Percentiles rank a stretch among this genome's conserved stretches.
These are phyloP conservation scores for Drosophila mulleri DNA, from an alignment of 2,888 invertebrate genomes.

Conservation along the genomic window DNA sequence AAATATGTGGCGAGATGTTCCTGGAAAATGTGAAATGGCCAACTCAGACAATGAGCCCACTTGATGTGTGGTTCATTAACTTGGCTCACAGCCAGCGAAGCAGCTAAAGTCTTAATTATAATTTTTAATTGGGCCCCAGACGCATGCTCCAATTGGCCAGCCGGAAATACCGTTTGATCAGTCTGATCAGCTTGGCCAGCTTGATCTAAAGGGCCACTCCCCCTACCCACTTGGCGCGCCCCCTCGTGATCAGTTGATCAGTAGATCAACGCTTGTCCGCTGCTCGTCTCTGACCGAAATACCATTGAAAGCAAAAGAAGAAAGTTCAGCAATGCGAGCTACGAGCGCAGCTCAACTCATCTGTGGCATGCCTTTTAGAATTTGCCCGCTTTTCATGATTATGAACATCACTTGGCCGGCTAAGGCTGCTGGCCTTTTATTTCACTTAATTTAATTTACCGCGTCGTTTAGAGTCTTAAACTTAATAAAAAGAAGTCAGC, in stretches of 20 bases:
- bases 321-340: slow-evolving; percentile 65
- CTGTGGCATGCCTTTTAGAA: slow-evolving; percentile 44
- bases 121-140: slow-evolving; percentile 55
- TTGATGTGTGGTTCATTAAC: slow-evolving; percentile 15
- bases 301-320: slow-evolving; percentile 76
- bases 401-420: slow-evolving; percentile 55
- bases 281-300: slow-evolving; percentile 74
- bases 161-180: slow-evolving; percentile 77
- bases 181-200: slow-evolving; percentile 22
- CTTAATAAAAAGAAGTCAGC: slow-evolving; percentile 30
- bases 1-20: slow-evolving; percentile 45
- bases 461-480: slow-evolving; percentile 59
- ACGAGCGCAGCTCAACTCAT: background rate
- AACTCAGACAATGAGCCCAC: slow-evolving; percentile 15
- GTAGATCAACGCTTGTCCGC: slow-evolving; percentile 30
- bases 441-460: slow-evolving; percentile 75
- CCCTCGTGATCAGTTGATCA: slow-evolving; percentile 13
- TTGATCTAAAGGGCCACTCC: slow-evolving; percentile 3
- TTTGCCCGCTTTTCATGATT: slow-evolving; percentile 54
- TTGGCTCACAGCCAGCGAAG: slow-evolving; percentile 5
- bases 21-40: slow-evolving; percentile 40
- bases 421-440: slow-evolving; percentile 62
- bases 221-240: background rate
- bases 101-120: slow-evolving; percentile 47
- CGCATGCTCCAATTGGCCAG: slow-evolving; percentile 49